A percentile compares a stretch with the other conserved stretches of the same genome.
Evolutionary conservation across 1,140 invertebrate genomes (phyloP).

Genomic region (Rhyzopertha dominica): DNA sequence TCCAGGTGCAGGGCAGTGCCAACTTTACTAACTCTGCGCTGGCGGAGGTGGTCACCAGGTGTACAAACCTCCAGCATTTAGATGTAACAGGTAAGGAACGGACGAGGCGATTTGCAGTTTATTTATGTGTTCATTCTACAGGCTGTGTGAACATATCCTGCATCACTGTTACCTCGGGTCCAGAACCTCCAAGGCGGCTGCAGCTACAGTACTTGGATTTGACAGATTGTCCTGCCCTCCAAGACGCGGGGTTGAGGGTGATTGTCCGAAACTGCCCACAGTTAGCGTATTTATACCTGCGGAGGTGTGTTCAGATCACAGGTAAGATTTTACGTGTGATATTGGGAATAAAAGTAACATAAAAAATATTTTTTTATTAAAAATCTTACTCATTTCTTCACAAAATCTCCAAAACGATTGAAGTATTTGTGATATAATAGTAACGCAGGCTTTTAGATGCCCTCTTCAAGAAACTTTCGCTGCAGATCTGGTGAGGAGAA

Average conservation of each 20-base stretch:
- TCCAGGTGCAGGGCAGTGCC: constrained; percentile 65
- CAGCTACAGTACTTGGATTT: constrained; percentile 71
- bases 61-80: constrained; percentile 65
- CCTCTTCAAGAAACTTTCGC: too few species aligned
- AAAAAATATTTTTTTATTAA: constrained; percentile 7
- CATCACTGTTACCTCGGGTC: constrained; percentile 59
- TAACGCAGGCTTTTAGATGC: too few species aligned
- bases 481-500: too few species aligned
- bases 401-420: too few species aligned
- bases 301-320: constrained; percentile 80
- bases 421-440: too few species aligned
- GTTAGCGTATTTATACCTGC: constrained; percentile 80
- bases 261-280: constrained; percentile 82
- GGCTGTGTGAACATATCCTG: constrained; percentile 66
- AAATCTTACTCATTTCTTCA: too few species aligned
- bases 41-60: constrained; percentile 59
- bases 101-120: constrained; percentile 3
- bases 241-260: constrained; percentile 75
- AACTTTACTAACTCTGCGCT: constrained; percentile 64
- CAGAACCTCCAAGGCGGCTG: constrained; percentile 56
- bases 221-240: constrained; percentile 78
- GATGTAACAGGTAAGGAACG: constrained; percentile 63
- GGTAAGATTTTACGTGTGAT: constrained; percentile 52
- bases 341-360: background rate
- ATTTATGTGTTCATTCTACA: constrained; percentile 40